Conservation (phyloP, 2,888 invertebrate species). For the Hirtodrosophila cameraria region DNA sequence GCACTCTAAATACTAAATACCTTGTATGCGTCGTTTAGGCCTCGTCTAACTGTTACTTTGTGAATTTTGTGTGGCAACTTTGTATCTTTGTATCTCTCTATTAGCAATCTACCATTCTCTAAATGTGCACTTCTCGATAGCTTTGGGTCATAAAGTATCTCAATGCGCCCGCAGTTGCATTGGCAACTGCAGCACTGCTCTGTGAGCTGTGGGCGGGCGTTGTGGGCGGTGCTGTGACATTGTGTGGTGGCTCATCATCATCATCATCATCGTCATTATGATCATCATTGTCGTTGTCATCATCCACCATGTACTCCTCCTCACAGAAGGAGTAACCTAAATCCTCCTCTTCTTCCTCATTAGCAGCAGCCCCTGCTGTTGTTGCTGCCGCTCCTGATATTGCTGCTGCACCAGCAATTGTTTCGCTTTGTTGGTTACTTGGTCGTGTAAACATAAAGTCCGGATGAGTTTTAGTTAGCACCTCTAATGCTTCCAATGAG, state of each 20-base stretch:
- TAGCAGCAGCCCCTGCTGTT: conserved; percentile 16
- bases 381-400: conserved; percentile 2
- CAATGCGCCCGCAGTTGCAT: conserved; percentile 61
- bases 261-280: conserved; percentile 26
- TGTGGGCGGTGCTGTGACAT: conserved; percentile 53
- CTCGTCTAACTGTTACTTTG: conserved; percentile 44
- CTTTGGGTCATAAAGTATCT: conserved; percentile 75
- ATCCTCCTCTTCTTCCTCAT: conserved; percentile 76
- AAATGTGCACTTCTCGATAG: conserved; percentile 77
- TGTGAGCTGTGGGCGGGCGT: conserved; percentile 61
- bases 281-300: conserved; percentile 6
- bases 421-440: conserved; percentile 55
- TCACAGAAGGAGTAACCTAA: conserved; percentile 80
- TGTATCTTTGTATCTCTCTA: conserved; percentile 12
- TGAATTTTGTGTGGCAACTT: conserved; percentile 4
- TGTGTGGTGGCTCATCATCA: conserved; percentile 15
- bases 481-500: conserved; percentile 78
- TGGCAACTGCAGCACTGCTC: conserved; percentile 49
- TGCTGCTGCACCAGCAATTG: conserved; percentile 62
- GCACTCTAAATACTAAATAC: conserved; percentile 62
- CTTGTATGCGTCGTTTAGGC: conserved; percentile 70
- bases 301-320: conserved; percentile 65
- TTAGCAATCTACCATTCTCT: no score
- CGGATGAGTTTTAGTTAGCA: conserved; percentile 76
- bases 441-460: conserved; percentile 68